A percentile compares a stretch with the other conserved stretches of the same genome.
Evolutionary conservation across 2,888 invertebrate species (phyloP).

Genomic region (Cosmia trapezina): DNA sequence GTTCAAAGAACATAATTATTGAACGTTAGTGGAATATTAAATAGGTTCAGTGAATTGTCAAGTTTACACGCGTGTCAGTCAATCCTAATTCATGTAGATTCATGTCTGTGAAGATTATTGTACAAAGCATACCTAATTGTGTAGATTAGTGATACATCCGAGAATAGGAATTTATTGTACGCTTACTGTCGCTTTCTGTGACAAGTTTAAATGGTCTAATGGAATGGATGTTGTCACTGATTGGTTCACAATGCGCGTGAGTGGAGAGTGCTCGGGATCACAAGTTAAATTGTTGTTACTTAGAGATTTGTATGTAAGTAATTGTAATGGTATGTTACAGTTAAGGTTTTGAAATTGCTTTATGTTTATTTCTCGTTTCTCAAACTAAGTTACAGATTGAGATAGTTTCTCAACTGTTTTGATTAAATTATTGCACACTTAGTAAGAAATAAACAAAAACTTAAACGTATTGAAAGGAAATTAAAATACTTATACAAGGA

Average conservation of each 20-base stretch:
- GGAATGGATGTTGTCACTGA: constrained; percentile 80
- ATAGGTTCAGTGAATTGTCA: constrained; percentile 1
- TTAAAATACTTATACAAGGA: not conserved
- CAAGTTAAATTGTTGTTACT: constrained; percentile 56
- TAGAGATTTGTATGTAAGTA: constrained; percentile 42
- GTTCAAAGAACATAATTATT: not conserved
- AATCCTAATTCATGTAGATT: constrained; percentile 19
- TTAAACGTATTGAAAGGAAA: not conserved
- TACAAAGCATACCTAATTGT: constrained; percentile 45
- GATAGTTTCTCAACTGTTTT: not conserved
- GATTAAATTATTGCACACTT: not conserved
- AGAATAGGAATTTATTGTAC: constrained; percentile 74
- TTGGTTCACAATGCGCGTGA: constrained; percentile 86
- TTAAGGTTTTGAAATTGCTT: not conserved
- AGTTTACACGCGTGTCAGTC: constrained; percentile 1
- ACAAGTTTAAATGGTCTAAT: constrained; percentile 85
- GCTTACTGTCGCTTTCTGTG: constrained; percentile 77
- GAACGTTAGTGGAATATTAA: not conserved
- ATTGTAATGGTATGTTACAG: constrained; percentile 12
- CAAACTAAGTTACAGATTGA: not conserved
- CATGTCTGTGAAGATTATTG: constrained; percentile 24
- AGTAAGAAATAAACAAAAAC: not conserved
- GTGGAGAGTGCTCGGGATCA: constrained; percentile 65
- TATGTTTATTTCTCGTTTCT: not conserved
- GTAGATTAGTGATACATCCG: constrained; percentile 41